Conservation (phyloP, 2,797 vertebrate genomes). For the Chanos chanos region DNA sequence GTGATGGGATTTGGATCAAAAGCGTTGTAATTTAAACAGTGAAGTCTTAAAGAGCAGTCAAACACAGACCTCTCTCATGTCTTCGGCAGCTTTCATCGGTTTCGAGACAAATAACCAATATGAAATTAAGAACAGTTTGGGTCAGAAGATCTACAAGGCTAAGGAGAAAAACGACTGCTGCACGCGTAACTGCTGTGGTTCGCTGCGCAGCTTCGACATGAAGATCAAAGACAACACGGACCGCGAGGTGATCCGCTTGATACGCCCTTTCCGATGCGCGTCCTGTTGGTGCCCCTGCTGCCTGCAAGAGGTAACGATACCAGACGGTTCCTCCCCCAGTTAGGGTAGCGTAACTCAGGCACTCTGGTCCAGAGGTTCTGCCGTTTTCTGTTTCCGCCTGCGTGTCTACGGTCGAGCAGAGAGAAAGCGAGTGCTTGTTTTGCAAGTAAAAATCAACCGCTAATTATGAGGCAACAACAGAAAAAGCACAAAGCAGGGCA, state of each 20-base stretch:
- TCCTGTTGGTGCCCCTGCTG: conserved; percentile 86
- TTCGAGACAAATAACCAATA: conserved; percentile 86
- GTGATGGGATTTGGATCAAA: no score
- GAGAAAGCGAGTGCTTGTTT: no score
- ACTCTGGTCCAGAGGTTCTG: no score
- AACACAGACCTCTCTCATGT: not conserved
- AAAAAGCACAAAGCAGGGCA: no score
- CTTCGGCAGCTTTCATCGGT: conserved; percentile 72
- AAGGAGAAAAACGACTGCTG: conserved; percentile 87
- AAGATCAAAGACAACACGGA: conserved; percentile 79
- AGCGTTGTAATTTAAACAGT: no score
- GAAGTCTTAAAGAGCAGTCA: no score
- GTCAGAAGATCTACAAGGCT: conserved; percentile 81
- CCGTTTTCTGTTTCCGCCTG: no score
- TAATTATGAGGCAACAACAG: no score
- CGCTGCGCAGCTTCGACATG: conserved; percentile 83
- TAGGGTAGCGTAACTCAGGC: no score
- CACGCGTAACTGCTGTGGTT: conserved; percentile 84
- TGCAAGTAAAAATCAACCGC: no score
- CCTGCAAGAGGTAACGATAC: conserved; percentile 81
- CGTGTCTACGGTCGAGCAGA: no score
- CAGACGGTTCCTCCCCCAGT: not conserved
- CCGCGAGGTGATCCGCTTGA: conserved; percentile 80
- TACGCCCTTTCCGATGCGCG: conserved; percentile 80
- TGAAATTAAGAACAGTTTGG: conserved; percentile 81